Percentiles rank a stretch among this genome's conserved stretches.
phyloP scores from a whole-genome alignment of 2,888 invertebrate genomes.

The Adineta ricciae region DNA sequence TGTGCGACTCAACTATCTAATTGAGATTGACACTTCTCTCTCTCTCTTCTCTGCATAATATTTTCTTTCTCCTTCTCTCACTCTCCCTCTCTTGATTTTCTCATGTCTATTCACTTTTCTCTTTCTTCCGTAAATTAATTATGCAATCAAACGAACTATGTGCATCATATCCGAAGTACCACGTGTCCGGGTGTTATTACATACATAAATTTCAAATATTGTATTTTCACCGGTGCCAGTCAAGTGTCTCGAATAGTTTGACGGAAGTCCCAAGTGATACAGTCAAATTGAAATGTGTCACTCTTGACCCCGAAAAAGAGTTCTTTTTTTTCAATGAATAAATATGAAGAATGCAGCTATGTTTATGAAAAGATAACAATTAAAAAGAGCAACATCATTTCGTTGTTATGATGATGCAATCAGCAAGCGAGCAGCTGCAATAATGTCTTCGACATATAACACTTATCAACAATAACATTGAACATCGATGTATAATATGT shows the following conservation, averaged over 20 bases:
- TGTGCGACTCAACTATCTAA: background rate
- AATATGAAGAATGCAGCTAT: background rate
- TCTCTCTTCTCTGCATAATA: background rate
- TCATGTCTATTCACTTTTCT: background rate
- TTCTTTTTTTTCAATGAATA: background rate
- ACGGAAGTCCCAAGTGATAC: constrained; percentile 1
- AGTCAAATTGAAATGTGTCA: constrained; percentile 13
- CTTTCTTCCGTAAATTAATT: constrained; percentile 9
- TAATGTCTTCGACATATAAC: background rate
- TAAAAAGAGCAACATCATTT: background rate
- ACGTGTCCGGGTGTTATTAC: background rate
- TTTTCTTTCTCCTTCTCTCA: background rate
- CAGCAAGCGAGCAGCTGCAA: background rate
- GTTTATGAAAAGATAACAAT: background rate
- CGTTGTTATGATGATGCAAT: constrained; percentile 15
- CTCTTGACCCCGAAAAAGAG: background rate
- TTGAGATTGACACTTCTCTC: constrained; percentile 1
- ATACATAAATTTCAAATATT: background rate
- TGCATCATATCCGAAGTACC: background rate
- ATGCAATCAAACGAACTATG: background rate
- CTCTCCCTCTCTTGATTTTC: background rate
- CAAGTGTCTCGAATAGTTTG: background rate
- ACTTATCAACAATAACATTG: constrained; percentile 2
- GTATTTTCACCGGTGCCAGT: background rate
- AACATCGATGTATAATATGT: background rate